Percentiles rank a stretch among this genome's conserved stretches.
phyloP scores from a whole-genome alignment of 37 sponge, comb jelly and placozoan species.

The Eunapius fragilis region DNA sequence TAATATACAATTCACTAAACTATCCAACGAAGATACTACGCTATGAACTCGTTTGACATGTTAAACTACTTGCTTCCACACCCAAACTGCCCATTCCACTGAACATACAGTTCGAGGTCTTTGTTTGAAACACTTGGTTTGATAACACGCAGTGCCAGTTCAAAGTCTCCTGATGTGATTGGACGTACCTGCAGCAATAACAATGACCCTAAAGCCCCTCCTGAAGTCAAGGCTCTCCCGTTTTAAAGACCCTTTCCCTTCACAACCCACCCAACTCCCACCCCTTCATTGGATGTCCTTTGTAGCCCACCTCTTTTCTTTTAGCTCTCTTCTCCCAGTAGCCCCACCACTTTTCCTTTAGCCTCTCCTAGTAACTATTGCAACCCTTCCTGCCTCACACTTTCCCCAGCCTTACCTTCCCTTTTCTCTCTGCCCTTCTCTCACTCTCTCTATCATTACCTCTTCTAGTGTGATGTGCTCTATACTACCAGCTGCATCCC shows the following conservation, averaged over 20 bases:
- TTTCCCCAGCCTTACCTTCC: too few relatives aligned
- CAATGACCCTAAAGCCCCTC: neutral
- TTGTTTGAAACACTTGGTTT: constrained; percentile 86
- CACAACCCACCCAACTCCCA: too few relatives aligned
- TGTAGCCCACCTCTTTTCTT: too few relatives aligned
- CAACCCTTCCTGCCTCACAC: too few relatives aligned
- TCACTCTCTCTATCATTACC: constrained; percentile 24
- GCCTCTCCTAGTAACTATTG: neutral
- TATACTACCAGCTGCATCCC: constrained; percentile 65
- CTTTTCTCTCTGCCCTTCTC: too few relatives aligned
- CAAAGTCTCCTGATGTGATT: constrained; percentile 79
- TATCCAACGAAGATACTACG: neutral
- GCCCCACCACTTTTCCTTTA: neutral
- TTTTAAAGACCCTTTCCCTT: neutral
- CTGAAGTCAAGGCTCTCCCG: neutral
- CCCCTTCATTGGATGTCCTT: too few relatives aligned
- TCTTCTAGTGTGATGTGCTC: constrained; percentile 82
- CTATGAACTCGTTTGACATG: neutral
- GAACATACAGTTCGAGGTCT: constrained; percentile 86
- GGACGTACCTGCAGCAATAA: constrained; percentile 75
- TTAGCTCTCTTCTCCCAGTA: too few relatives aligned
- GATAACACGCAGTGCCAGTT: constrained; percentile 67
- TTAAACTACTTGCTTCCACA: constrained; percentile 30
- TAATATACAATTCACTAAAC: too few relatives aligned
- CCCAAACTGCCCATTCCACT: constrained; percentile 97